Evolutionary conservation across 1,140 invertebrate genomes (phyloP).

Genomic region (Diabrotica virgifera): DNA sequence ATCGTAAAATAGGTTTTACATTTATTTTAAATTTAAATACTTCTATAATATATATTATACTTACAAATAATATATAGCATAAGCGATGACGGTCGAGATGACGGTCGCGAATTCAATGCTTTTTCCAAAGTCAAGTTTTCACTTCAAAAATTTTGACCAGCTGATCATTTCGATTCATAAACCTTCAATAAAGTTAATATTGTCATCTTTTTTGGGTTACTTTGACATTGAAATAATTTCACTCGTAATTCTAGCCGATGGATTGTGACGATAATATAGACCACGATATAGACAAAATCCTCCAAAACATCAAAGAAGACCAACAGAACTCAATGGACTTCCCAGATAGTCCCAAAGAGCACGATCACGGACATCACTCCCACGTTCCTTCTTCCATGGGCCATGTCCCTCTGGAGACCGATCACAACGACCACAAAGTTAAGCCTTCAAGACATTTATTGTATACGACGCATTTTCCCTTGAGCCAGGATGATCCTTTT

Average conservation of each 20-base stretch:
- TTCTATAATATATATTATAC: too few relatives aligned
- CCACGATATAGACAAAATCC: constrained; percentile 83
- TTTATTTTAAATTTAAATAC: too few relatives aligned
- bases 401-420: constrained; percentile 44
- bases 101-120: too few relatives aligned
- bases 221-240: constrained; percentile 5
- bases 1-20: too few relatives aligned
- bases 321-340: constrained; percentile 86
- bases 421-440: constrained; percentile 43
- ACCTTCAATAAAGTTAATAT: too few relatives aligned
- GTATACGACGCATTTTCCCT: constrained; percentile 89
- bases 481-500: constrained; percentile 79
- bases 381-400: constrained; percentile 37
- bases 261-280: constrained; percentile 91
- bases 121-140: too few relatives aligned
- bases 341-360: constrained; percentile 80
- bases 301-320: constrained; percentile 87
- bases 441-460: constrained; percentile 76
- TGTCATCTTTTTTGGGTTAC: constrained; percentile 8
- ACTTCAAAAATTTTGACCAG: too few relatives aligned
- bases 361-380: constrained; percentile 46
- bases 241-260: constrained; percentile 49
- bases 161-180: too few relatives aligned
- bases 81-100: too few relatives aligned
- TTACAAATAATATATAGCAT: too few relatives aligned